Base-by-base conservation (phyloP, 1,140 invertebrate genomes). In the Pseudomyrmex concolor region DNA sequence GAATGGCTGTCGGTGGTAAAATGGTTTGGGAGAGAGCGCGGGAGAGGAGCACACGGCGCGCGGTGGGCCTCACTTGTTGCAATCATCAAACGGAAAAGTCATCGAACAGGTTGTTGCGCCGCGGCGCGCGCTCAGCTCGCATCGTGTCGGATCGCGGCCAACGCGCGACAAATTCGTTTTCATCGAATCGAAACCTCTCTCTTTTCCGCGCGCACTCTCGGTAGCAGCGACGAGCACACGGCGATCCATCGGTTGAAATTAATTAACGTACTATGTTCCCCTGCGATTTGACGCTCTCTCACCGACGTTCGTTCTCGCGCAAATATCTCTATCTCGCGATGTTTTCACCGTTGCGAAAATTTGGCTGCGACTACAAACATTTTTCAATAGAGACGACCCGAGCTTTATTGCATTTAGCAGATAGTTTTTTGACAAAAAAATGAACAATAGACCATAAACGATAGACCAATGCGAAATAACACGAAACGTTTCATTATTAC, bases 41-140 rank as follows among this genome's bases (percentile, higher is more conserved):
- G 77, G 68, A 72, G 86, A 84, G 5, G 87, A 84, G 73, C 63
- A 71, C 71, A 67, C 55, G 55, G 55, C 55, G 48, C 34, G 72
- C 64, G 67, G 85, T 89, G 89, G 83, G 86, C 88, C 91, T 91
- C 91, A 93, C 92, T 93, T 93, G 92, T 93, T 93, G 92, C 92
- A 92, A 93, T 93, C 92, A 93, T 93, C 91, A 93, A 93, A 92
- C 90, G 91, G 86, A 93, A 93, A 89, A 93, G 92, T 93, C 92
- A 93, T 93, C 91, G 91, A 93, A 92, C 91, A 93, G 91, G 91
- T 92, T 92, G 92, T 91, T 88, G 89, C 87, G 86, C 82, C 84
- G 86, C 59, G 63, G 86, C 67, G 81, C 71, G 59, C 34, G 5
- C 34, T 34, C 34, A 5, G 34, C 34, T 43, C 59, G 54, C 76